A percentile compares a stretch with the other conserved stretches of the same genome.
phyloP scores from a whole-genome alignment of 2,888 invertebrate species.

The Microctonus hyperodae region DNA sequence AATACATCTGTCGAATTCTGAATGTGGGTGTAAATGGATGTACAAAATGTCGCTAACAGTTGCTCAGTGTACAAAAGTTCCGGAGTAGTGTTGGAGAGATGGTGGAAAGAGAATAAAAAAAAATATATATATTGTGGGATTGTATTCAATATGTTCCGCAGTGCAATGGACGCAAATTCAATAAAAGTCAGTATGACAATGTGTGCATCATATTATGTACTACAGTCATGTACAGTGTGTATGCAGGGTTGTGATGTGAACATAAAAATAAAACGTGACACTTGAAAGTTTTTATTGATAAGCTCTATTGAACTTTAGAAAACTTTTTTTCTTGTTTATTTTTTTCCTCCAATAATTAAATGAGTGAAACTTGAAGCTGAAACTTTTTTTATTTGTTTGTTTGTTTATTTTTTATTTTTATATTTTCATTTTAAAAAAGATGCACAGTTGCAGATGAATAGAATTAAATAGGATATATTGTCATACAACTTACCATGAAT shows the following conservation, averaged over 20 bases:
- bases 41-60: slow-evolving; percentile 17
- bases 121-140: not conserved
- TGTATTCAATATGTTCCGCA: not conserved
- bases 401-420: no score
- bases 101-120: no score
- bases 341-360: not conserved
- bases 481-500: slow-evolving; percentile 46
- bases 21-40: not conserved
- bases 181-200: not conserved
- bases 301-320: not conserved
- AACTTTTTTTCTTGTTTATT: not conserved
- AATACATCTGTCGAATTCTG: not conserved
- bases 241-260: not conserved
- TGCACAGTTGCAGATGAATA: slow-evolving; percentile 41
- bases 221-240: not conserved
- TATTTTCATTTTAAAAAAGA: no score
- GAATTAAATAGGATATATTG: slow-evolving; percentile 50
- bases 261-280: not conserved
- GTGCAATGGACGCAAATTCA: not conserved
- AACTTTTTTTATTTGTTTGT: slow-evolving; percentile 10
- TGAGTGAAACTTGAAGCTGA: not conserved
- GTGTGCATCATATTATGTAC: not conserved
- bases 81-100: not conserved
- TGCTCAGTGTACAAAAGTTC: not conserved
- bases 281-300: no score